Base-by-base conservation (phyloP, 2,113 vertebrate genomes). In the Rhegmatorhina hoffmannsi region DNA sequence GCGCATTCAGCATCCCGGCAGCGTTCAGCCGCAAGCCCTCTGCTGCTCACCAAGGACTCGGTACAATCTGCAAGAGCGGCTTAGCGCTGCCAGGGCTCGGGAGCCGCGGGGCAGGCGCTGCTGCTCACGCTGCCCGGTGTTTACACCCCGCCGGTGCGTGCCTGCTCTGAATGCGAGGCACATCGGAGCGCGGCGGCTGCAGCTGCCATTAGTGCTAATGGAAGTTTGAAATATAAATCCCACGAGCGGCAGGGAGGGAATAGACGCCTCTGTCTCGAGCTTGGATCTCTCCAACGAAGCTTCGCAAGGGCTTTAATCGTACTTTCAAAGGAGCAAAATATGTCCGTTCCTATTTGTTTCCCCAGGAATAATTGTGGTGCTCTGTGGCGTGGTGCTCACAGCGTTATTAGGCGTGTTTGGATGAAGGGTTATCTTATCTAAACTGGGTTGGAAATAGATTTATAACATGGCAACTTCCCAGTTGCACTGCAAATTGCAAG, bases 171-270 rank as follows among this genome's bases (percentile, higher is more conserved):
- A 88, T 70, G 87, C 91, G 0, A 10, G 0, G 86, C 76, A 13
- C 95, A 85, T 46, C 13, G 11, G 62, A 44, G 50, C 75, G 24
- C 44, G 11, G 86, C 34, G 14, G 81, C 84, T 59, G 72, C 7
- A 34, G 84, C 85, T 95, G 81, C 93, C 89, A 91, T 96, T 94
- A 97, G 69, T 19, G 14, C 84, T 97, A 96, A 97, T 96, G 93
- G 90, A 75, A 84, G 64, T 76, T 87, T 4, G 88, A 50, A 11
- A 36, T 73, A 47, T 64, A 92, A 97, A 94, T 93, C 86, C 86
- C 86, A 38, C 26, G 15, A 17, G 6, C 3, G 16, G 88, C 79
- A 64, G 55, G 3, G 36, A 84, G 83, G 86, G 88, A 84, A 75
- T 17, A 86, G 44, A 26, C 2, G 23, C 62, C 60, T 84, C 79